Conservation (phyloP, 2,888 invertebrate genomes). For the Phaedon cochleariae region DNA sequence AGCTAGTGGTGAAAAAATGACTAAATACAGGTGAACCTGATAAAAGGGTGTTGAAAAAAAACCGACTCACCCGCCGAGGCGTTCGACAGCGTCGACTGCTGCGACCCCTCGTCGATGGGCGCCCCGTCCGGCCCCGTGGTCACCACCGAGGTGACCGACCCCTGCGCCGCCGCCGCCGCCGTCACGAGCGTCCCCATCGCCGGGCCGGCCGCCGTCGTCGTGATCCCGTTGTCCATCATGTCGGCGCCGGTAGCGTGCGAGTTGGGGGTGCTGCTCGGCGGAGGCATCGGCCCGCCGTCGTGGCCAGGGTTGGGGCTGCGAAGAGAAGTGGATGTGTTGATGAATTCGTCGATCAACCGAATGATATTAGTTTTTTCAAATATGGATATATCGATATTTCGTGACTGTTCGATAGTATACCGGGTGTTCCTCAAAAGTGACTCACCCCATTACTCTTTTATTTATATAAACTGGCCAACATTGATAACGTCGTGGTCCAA, state of each 20-base stretch:
- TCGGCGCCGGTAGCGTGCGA: slow-evolving; percentile 59
- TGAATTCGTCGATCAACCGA: no score
- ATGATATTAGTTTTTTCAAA: no score
- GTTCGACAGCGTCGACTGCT: slow-evolving; percentile 91
- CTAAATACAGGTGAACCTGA: no score
- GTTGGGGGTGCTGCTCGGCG: slow-evolving; percentile 67
- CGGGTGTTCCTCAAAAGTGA: no score
- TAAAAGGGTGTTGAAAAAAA: no score
- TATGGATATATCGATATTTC: no score
- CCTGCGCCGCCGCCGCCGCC: slow-evolving; percentile 60
- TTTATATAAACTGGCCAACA: no score
- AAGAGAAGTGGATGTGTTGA: no score
- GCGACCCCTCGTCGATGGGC: slow-evolving; percentile 88
- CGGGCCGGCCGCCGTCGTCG: slow-evolving; percentile 67
- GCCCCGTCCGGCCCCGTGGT: slow-evolving; percentile 92
- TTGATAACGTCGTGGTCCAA: no score
- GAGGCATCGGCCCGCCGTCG: slow-evolving; percentile 61
- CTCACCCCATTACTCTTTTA: no score
- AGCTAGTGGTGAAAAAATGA: no score
- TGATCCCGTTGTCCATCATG: slow-evolving; percentile 67
- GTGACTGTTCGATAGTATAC: no score
- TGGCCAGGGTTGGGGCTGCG: slow-evolving; percentile 24
- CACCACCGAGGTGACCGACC: slow-evolving; percentile 85
- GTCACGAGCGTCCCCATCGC: slow-evolving; percentile 62
- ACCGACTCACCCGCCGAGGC: slow-evolving; percentile 82